Base-by-base conservation (phyloP, 1,140 invertebrate genomes). In the Caenorhabditis brenneri region DNA sequence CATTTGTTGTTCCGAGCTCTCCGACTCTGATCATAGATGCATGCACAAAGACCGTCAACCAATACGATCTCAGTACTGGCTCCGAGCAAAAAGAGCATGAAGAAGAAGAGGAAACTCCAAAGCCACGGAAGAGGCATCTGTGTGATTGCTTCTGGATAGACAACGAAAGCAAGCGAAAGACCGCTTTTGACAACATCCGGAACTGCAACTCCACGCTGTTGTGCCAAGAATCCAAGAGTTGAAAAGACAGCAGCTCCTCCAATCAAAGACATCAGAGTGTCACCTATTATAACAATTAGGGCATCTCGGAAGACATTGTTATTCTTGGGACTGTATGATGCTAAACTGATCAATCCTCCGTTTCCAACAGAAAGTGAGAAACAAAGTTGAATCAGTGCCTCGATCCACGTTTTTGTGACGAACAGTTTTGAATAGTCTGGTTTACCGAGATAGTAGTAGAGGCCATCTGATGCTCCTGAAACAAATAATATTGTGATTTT, bases 391-490 rank as follows among this genome's bases (percentile, higher is more conserved):
- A 33, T 79, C 5, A 65, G 33, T 31, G 82, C 82, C 36, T 82
- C 55, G 15, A 42, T 79, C 82, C 82, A 83, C 7, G 82, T 83
- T 42, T 80, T n/a, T 31, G 42, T 29, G 0, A 51, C 9, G n/a
- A 60, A 42, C 12, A 58, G 16, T 27, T 19, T 10, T 46, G 1
- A 24, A 33, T 27, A 80, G 29, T 78, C 31, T 6, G 80, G 31
- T 16, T 51, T 53, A 0, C 42, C 29, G 4, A 88, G 29, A 79
- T 80, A 84, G 79, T 94, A 95, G 0, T 94, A 87, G 42, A 96
- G 95, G 12, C 95, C 95, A 69, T 94, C 92, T 0, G 89, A 91
- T 0, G 95, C 94, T 0, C 95, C 95, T 5, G 39, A 42, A 42
- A 6, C 39, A 42, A n/a, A n/a, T n/a, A 5, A 42, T 42, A 42